Evolutionary conservation across 2,888 invertebrate species (phyloP), one percentile per base, ranked within the genome.

Genomic region (Eupeodes latifasciatus): DNA sequence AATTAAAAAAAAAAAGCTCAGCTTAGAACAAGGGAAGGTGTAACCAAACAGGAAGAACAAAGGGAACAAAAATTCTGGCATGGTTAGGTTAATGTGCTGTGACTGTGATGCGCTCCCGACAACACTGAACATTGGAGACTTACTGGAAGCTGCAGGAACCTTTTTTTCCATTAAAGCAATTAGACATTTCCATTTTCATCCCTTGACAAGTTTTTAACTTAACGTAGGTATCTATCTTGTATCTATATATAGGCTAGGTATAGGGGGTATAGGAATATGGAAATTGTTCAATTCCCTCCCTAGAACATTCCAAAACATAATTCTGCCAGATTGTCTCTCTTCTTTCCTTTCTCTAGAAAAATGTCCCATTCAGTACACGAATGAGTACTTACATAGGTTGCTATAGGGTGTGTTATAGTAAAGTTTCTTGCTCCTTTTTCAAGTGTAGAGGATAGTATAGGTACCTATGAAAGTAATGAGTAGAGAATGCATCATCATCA

Each of bases 141-240:
- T 0, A 40, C 40, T 40, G 40, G 40, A 71, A 66, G 61, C 78
- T 82, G 83, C 10, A 53, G 55, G 66, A 76, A 67, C 71, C 61
- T 53, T 49, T 75, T 69, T 74, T 62, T 87, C 76, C 84, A 84
- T 84, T 87, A 84, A 87, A 87, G 66, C 87, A 87, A 87, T 87
- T 87, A 87, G 83, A 83, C 83, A 64, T 62, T 62, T 49, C 51
- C 75, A 64, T 62, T 19, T 49, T 40, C 75, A 64, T 62, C 19
- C 62, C 34, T 14, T 34, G 6, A 53, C 36, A 75, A 61, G 36
- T 75, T 62, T 59, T 47, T 19, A 36, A 40, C 40, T 40, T 7
- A 40, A 40, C 6, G 40, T 40, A 7, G 40, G 40, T 40, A 9
- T 27, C 27, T 40, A 40, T 40, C 40, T 40, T 40, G 34, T 71